Evolutionary conservation across 2,888 invertebrate species (phyloP), one percentile per base, ranked within the genome.

Genomic region (Halictus quadricinctus): DNA sequence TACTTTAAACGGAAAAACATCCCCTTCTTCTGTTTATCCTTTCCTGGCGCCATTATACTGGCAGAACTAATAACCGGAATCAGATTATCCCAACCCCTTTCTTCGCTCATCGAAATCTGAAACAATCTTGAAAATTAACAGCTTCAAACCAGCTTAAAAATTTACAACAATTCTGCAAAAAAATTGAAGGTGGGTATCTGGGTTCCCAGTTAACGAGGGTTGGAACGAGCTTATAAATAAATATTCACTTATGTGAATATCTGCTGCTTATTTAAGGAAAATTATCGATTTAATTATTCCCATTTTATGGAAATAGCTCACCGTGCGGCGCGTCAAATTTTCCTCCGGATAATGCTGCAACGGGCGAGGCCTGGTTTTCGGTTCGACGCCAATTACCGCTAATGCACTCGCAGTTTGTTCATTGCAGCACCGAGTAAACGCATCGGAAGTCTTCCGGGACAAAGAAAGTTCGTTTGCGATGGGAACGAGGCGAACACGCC

Each of bases 1-100:
- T 69, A 69, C 69, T 41, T 41, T 41, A 41, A 69, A n/a, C 21
- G 21, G 69, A 69, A 69, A 41, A 69, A 69, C 69, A 69, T 69
- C 41, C 69, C 41, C n/a, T 41, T n/a, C 41, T 69, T 69, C 69
- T n/a, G 36, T 21, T 66, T 66, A 36, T 66, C 36, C 58, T 1
- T 29, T 25, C 13, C 25, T 21, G 25, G 3, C 8, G 1, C 64
- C 12, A 69, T 69, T 69, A 69, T 69, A 69, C 41, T 10, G 10
- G 21, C 2, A 41, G 36, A 36, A 36, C 21, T 36, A 18, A 66
- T 66, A 29, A 66, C 15, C 36, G 66, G 29, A 29, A 66, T 66
- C 18, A 8, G 18, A 36, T 66, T 66, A 66, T 29, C 21, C 36
- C 15, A 29, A 8, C 29, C 18, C 15, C 7, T 7, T 7, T 18